A percentile compares a stretch with the other conserved stretches of the same genome.
These are phyloP conservation scores for Hesperophylax magnus DNA, from an alignment of 1,140 invertebrate species.

Conservation along the genomic window DNA sequence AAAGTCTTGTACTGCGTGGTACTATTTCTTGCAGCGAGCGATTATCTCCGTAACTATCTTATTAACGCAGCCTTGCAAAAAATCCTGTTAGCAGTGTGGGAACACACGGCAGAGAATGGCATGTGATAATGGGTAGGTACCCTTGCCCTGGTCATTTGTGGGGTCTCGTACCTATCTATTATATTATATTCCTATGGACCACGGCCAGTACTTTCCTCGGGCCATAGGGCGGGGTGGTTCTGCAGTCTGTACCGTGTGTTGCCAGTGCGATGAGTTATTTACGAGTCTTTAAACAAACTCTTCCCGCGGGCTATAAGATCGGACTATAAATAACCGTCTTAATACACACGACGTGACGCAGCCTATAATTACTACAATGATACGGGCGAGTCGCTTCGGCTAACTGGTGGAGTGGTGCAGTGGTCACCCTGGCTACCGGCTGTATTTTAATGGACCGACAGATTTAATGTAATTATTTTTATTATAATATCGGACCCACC, in stretches of 20 bases:
- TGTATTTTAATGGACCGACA: background rate
- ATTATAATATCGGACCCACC: no score
- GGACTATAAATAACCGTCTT: constrained; percentile 33
- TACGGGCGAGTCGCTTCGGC: constrained; percentile 24
- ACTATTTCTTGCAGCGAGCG: no score
- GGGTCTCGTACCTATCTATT: no score
- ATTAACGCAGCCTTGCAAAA: constrained; percentile 1
- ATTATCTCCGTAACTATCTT: background rate
- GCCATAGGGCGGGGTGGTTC: constrained; percentile 2
- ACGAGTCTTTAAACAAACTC: constrained; percentile 44
- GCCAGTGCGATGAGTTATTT: constrained; percentile 37
- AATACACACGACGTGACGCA: constrained; percentile 33
- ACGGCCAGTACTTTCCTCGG: background rate
- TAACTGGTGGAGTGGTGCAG: background rate
- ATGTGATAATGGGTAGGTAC: constrained; percentile 15
- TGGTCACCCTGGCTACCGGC: constrained; percentile 17
- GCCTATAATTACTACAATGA: constrained; percentile 35
- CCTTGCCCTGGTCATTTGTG: no score
- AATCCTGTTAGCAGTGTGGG: constrained; percentile 2
- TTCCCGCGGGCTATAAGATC: constrained; percentile 16
- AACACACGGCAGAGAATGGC: constrained; percentile 4
- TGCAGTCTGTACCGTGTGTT: background rate
- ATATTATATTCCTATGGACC: no score
- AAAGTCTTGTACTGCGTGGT: no score
- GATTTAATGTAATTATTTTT: background rate